A percentile compares a stretch with the other conserved stretches of the same genome.
phyloP scores from a whole-genome alignment of 2,113 vertebrate species.

The Cavia aperea region DNA sequence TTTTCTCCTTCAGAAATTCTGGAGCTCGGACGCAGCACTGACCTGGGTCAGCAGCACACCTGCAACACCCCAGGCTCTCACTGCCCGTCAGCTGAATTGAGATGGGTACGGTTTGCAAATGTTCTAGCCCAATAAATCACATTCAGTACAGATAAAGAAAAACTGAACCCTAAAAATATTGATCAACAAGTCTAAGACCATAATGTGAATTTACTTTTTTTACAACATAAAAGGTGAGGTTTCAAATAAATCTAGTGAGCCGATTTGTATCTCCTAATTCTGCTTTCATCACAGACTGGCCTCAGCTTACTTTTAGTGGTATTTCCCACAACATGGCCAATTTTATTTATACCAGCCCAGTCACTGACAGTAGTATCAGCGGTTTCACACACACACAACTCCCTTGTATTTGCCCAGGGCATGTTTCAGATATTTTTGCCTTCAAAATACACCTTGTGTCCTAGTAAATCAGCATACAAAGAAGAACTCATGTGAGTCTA shows the following conservation, averaged over 20 bases:
- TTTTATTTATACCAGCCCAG: background rate
- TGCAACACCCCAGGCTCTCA: background rate
- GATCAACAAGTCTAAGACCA: background rate
- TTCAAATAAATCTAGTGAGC: background rate
- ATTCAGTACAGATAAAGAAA: background rate
- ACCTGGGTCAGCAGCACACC: background rate
- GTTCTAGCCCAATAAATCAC: background rate
- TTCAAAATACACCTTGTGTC: background rate
- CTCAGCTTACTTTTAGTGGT: background rate
- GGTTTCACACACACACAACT: background rate
- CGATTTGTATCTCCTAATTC: background rate
- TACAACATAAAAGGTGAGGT: background rate
- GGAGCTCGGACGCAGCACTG: background rate
- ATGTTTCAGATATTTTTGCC: conserved; percentile 4
- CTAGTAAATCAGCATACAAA: conserved; percentile 18
- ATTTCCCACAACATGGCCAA: background rate
- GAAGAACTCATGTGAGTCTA: background rate
- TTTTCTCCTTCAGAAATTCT: background rate
- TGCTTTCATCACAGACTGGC: background rate
- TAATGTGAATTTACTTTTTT: background rate
- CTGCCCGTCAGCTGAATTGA: background rate
- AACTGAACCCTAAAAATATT: background rate
- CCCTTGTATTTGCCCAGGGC: background rate
- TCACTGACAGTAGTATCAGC: background rate
- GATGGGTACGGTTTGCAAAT: background rate